Percentiles rank a stretch among this genome's conserved stretches.
These are phyloP conservation scores for Astyanax mexicanus DNA, from an alignment of 2,797 vertebrate species.

Conservation along the genomic window DNA sequence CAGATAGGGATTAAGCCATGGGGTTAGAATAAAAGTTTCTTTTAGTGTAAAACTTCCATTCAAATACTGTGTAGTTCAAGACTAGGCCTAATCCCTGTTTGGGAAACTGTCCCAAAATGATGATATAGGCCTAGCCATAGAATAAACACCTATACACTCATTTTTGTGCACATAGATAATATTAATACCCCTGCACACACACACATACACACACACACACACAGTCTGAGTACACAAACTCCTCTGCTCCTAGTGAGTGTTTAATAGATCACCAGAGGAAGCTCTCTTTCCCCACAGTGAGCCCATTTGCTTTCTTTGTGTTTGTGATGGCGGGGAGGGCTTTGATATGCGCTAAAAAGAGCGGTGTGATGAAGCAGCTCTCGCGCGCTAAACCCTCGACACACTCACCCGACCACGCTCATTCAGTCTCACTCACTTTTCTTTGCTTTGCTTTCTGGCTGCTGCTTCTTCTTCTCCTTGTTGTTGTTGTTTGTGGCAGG, in stretches of 20 bases:
- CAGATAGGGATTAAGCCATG: too few species aligned
- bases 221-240: not conserved
- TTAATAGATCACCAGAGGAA: slow-evolving; percentile 29
- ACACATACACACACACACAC: slow-evolving; percentile 28
- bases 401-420: slow-evolving; percentile 10
- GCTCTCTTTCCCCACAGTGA: slow-evolving; percentile 11
- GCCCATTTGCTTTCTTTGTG: slow-evolving; percentile 39
- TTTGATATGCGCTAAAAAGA: slow-evolving; percentile 25
- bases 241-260: slow-evolving; percentile 21
- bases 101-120: too few species aligned
- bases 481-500: slow-evolving; percentile 49
- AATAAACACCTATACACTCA: too few species aligned
- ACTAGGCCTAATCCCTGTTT: too few species aligned
- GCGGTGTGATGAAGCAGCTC: slow-evolving; percentile 24
- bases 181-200: too few species aligned
- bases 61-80: too few species aligned
- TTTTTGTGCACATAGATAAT: too few species aligned
- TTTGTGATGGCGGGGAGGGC: slow-evolving; percentile 14
- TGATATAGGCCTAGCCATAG: too few species aligned
- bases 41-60: too few species aligned
- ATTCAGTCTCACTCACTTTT: slow-evolving; percentile 44
- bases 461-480: slow-evolving; percentile 23
- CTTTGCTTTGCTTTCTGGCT: slow-evolving; percentile 49
- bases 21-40: too few species aligned
- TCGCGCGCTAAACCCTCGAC: slow-evolving; percentile 20